Evolutionary conservation across 2,797 vertebrate species (phyloP), one percentile per base, ranked within the genome.

Genomic region (Hafferia zeledoni): DNA sequence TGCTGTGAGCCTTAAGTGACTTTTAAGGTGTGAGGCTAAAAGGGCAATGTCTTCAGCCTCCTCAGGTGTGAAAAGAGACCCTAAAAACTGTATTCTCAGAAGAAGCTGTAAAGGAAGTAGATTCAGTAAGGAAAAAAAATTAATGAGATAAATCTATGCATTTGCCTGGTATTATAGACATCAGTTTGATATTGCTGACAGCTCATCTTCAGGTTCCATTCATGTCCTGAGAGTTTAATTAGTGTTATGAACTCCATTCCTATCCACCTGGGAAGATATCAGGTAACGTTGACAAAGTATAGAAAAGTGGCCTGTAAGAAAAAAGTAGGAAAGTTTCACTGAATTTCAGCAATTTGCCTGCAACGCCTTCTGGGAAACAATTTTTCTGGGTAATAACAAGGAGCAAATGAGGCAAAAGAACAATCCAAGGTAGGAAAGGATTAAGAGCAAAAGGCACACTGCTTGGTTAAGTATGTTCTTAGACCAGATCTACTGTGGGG

Each of bases 211-310:
- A 78, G 33, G 64, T 87, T 67, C 68, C 28, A 19, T 61, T 80
- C 59, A 31, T 46, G 68, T 89, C 71, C 52, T 67, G n/a, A 53
- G 83, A 79, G 85, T 65, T 94, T 94, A 91, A 95, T 86, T 91
- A 90, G 47, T 70, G 39, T 37, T 86, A 76, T 14, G 43, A 74
- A 53, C 39, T 79, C 72, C 25, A 33, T 60, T 91, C 33, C 52
- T 70, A 25, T n/a, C 14, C 67, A 79, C 63, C 67, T 1, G 6
- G 65, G 74, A 74, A 76, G 30, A 50, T 88, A 25, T 83, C 46
- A 57, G 53, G 33, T 85, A 88, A 60, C 55, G 11, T 41, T 52
- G 22, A 76, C 20, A 27, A 52, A 89, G 28, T 60, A 61, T 5
- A 59, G 24, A 63, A 64, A 81, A 79, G 10, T 28, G 18, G 4